A percentile compares a stretch with the other conserved stretches of the same genome.
phyloP scores from a whole-genome alignment of 2,113 vertebrate genomes.

The Chionodraco myersi region DNA sequence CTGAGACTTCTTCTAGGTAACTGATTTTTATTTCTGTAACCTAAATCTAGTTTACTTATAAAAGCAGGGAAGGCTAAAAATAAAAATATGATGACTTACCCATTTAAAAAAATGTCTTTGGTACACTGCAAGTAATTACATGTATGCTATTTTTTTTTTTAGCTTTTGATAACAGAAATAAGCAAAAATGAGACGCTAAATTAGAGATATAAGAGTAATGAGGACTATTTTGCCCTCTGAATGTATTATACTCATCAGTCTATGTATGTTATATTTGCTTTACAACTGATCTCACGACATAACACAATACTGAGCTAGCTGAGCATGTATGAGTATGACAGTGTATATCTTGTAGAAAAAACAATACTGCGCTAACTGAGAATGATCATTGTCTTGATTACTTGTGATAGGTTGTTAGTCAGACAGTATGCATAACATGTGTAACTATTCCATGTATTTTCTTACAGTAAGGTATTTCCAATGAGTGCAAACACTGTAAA shows the following conservation, averaged over 20 bases:
- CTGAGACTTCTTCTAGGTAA: background rate
- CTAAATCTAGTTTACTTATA: background rate
- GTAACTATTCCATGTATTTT: constrained; percentile 40
- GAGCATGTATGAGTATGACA: too few relatives aligned
- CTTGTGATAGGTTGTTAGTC: background rate
- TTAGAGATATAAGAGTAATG: background rate
- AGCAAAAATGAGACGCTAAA: background rate
- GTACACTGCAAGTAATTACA: too few relatives aligned
- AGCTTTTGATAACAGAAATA: background rate
- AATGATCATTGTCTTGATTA: background rate
- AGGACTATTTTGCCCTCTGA: background rate
- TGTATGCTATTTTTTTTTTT: too few relatives aligned
- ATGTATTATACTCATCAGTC: background rate
- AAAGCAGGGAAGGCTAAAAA: background rate
- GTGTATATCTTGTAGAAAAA: too few relatives aligned
- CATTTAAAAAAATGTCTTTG: background rate
- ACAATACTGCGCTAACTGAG: too few relatives aligned
- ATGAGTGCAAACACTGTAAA: constrained; percentile 26
- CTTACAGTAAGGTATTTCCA: constrained; percentile 39
- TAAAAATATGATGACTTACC: background rate
- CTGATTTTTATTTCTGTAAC: background rate
- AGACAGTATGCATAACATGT: background rate
- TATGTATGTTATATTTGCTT: background rate
- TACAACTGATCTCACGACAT: background rate
- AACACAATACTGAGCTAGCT: too few relatives aligned